phyloP scores from a whole-genome alignment of 2,888 invertebrate species.

The Noctuana brunneofusca region DNA sequence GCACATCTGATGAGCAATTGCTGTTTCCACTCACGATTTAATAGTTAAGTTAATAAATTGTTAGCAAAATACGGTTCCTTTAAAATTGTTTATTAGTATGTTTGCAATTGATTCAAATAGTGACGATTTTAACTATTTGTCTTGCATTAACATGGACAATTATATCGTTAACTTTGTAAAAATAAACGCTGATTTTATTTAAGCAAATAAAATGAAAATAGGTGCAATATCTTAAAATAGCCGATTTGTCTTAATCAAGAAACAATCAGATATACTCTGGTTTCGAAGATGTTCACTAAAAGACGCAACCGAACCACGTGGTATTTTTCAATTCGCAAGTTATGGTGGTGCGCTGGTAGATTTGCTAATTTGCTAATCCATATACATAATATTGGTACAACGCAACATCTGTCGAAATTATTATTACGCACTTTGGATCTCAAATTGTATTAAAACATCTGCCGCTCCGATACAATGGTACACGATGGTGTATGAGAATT shows the following conservation, averaged over 20 bases:
- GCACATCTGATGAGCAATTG: constrained; percentile 20
- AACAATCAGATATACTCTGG: constrained; percentile 16
- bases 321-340: constrained; percentile 10
- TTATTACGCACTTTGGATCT: constrained; percentile 2
- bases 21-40: constrained; percentile 23
- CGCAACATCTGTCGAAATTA: constrained; percentile 23
- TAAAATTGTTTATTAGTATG: background rate
- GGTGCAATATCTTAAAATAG: background rate
- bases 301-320: constrained; percentile 1
- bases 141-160: background rate
- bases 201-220: background rate
- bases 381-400: constrained; percentile 14
- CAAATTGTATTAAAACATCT: constrained; percentile 12
- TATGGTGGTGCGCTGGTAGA: constrained; percentile 11
- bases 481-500: background rate
- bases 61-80: background rate
- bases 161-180: background rate
- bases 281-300: background rate
- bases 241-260: constrained; percentile 4
- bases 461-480: constrained; percentile 14
- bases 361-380: constrained; percentile 19
- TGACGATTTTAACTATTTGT: background rate
- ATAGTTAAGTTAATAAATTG: constrained; percentile 12
- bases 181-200: background rate
- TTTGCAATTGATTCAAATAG: background rate